Conservation (phyloP, 2,888 invertebrate genomes). For the Stegana nigrithorax region DNA sequence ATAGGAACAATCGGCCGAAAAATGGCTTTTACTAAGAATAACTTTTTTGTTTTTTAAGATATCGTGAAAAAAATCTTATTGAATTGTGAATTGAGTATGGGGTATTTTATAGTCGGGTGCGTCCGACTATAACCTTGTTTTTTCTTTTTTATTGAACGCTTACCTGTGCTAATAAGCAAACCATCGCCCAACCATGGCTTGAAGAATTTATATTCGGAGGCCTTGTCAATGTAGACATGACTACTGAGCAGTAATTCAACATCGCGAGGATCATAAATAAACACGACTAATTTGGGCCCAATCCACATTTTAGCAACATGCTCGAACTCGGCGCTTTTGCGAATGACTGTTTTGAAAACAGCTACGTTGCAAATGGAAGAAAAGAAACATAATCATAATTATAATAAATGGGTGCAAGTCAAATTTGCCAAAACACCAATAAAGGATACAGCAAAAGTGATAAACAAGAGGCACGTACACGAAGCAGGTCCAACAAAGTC, state of each 20-base stretch:
- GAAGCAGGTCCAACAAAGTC: constrained; percentile 80
- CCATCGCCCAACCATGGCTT: constrained; percentile 88
- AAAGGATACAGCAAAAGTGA: neutral
- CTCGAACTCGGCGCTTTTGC: constrained; percentile 70
- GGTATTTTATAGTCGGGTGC: no score
- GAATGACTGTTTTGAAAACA: constrained; percentile 75
- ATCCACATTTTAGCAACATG: constrained; percentile 79
- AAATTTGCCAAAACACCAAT: neutral
- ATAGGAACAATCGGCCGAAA: no score
- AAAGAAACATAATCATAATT: neutral
- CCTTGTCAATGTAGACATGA: constrained; percentile 84
- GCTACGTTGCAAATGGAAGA: constrained; percentile 69
- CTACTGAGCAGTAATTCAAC: constrained; percentile 83
- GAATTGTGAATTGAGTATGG: no score
- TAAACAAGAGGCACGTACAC: constrained; percentile 69
- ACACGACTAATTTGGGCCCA: constrained; percentile 80
- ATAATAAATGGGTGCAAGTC: neutral
- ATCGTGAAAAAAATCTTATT: no score
- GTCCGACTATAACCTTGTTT: no score
- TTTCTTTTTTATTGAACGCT: no score
- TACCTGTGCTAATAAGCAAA: constrained; percentile 83
- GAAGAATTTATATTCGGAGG: constrained; percentile 82
- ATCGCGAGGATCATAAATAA: constrained; percentile 81
- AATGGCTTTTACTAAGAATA: no score
- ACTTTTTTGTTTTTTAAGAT: no score